Evolutionary conservation across 1,140 invertebrate genomes (phyloP).

Genomic region (Galleria mellonella): DNA sequence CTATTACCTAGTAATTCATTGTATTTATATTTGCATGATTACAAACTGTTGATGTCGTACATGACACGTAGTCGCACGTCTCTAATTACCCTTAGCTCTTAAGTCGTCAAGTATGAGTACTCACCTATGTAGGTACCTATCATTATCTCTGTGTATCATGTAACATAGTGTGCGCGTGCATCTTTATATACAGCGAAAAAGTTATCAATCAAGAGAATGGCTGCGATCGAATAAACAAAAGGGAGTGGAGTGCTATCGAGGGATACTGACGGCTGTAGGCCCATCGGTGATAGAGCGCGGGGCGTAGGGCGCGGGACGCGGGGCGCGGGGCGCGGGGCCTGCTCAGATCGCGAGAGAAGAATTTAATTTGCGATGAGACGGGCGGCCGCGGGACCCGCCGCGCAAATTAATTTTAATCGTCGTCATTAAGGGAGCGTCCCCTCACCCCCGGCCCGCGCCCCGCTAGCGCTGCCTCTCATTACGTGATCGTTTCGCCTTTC

Average conservation of each 20-base stretch:
- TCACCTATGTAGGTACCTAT: too few species aligned
- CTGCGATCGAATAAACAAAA: constrained; percentile 12
- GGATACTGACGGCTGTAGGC: neutral
- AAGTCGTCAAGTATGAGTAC: too few species aligned
- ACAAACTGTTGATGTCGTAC: too few species aligned
- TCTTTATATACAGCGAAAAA: constrained; percentile 2
- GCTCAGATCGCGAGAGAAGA: constrained; percentile 13
- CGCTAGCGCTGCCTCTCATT: neutral
- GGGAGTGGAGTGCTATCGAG: constrained; percentile 3
- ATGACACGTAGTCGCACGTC: too few species aligned
- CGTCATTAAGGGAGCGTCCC: constrained; percentile 43
- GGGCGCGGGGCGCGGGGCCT: neutral
- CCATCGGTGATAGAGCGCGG: neutral
- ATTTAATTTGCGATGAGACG: constrained; percentile 38
- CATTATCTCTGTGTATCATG: too few species aligned
- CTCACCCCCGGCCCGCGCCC: constrained; percentile 1
- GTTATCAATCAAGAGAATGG: constrained; percentile 19
- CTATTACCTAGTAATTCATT: too few species aligned
- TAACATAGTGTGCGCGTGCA: too few species aligned
- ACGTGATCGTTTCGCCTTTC: constrained; percentile 11
- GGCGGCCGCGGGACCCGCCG: constrained; percentile 7
- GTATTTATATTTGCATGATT: too few species aligned
- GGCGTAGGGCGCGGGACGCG: constrained; percentile 2
- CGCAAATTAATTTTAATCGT: constrained; percentile 65
- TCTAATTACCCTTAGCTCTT: too few species aligned